Evolutionary conservation across 2,113 vertebrate genomes (phyloP).

Genomic region (Coryphaenoides rupestris): DNA sequence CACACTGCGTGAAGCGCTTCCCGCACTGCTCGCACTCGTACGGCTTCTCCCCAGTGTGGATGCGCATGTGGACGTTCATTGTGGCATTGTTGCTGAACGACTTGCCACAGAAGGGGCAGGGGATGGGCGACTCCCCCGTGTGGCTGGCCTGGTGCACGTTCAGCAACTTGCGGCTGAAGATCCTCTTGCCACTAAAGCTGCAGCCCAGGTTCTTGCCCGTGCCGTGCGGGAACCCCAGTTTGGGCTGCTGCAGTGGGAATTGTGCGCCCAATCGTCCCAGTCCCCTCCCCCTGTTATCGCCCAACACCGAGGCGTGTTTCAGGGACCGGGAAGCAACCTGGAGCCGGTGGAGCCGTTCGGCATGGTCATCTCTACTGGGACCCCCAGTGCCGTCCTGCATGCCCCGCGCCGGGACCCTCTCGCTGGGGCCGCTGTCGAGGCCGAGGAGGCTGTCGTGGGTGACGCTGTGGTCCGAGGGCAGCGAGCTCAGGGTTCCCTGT

Average conservation of each 20-base stretch:
- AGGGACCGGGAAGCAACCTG: slow-evolving; percentile 23
- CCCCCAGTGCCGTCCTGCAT: slow-evolving; percentile 28
- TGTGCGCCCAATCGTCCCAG: slow-evolving; percentile 34
- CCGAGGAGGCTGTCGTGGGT: slow-evolving; percentile 32
- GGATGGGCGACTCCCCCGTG: slow-evolving; percentile 48
- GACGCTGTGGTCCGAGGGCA: slow-evolving; percentile 40
- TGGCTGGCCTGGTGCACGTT: slow-evolving; percentile 51
- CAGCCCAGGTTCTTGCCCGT: slow-evolving; percentile 52
- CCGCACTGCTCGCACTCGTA: slow-evolving; percentile 76
- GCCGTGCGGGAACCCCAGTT: neutral
- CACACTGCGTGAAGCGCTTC: slow-evolving; percentile 80
- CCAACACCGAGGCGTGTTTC: slow-evolving; percentile 13
- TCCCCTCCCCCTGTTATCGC: slow-evolving; percentile 29
- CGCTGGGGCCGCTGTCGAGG: too few species aligned
- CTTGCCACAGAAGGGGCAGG: slow-evolving; percentile 73
- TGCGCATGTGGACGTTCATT: slow-evolving; percentile 77
- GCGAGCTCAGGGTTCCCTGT: slow-evolving; percentile 49
- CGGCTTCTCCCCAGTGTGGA: slow-evolving; percentile 81
- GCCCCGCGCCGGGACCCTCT: slow-evolving; percentile 15
- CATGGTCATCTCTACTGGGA: slow-evolving; percentile 28
- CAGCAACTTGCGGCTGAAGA: slow-evolving; percentile 51
- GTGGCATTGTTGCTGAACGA: slow-evolving; percentile 77
- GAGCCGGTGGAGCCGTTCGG: slow-evolving; percentile 32
- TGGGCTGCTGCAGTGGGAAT: slow-evolving; percentile 46
- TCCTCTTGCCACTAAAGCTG: slow-evolving; percentile 49